phyloP scores from a whole-genome alignment of 1,140 invertebrate species.

The Theocolax elegans region DNA sequence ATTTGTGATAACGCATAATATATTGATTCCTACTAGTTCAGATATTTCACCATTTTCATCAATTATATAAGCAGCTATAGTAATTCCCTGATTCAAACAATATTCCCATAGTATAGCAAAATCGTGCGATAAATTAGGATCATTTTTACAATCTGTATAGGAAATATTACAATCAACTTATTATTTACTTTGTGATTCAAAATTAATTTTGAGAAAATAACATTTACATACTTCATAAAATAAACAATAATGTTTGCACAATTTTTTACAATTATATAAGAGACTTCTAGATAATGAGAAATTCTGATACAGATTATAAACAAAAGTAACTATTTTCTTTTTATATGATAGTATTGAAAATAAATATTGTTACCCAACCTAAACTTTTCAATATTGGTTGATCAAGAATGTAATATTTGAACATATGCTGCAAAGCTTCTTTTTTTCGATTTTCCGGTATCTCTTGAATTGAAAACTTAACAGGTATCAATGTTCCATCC shows the following conservation, averaged over 20 bases:
- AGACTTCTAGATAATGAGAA: no score
- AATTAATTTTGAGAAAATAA: no score
- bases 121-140: neutral
- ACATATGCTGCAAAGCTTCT: conserved; percentile 56
- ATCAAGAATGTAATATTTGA: conserved; percentile 50
- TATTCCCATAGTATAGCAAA: conserved; percentile 18
- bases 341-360: no score
- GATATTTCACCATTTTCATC: neutral
- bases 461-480: conserved; percentile 57
- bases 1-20: neutral
- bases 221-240: no score
- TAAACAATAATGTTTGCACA: neutral
- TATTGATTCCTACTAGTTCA: conserved; percentile 6
- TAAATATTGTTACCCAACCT: no score
- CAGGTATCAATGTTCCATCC: neutral
- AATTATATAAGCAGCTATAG: conserved; percentile 10
- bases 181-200: conserved; percentile 11
- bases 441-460: conserved; percentile 52
- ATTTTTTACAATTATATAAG: neutral
- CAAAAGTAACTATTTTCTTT: no score
- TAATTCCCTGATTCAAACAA: neutral
- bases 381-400: conserved; percentile 49
- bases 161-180: no score
- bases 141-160: no score
- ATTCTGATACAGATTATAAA: no score